Base-by-base conservation (phyloP, 1,140 invertebrate genomes). In the Lordiphosa clarofinis region DNA sequence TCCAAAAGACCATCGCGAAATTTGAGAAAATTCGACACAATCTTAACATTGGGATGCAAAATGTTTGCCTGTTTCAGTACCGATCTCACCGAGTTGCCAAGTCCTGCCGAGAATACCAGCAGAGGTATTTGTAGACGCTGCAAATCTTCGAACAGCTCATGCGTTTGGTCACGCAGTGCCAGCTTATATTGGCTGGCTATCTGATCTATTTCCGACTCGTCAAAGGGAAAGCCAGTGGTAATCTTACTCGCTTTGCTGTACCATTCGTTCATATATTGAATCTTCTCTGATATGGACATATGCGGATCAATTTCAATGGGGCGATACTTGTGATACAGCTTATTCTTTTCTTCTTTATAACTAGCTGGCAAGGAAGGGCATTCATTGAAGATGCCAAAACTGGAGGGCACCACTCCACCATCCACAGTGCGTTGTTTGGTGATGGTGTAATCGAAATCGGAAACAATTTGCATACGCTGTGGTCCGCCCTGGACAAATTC, bases 21-120 rank as follows among this genome's bases (percentile, higher is more conserved):
- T 8, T 94, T 91, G 52, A 98, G 92, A 89, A 97, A 98, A 89
- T 99, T 99, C 4, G 97, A 97, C 10, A 99, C 92, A 13, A 97
- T 93, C 90, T 96, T 96, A 31, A 97, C 94, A 90, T 98, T 96
- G 1, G 93, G 89, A n/a, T 92, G 91, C 15, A 94, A 88, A 2
- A 95, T 90, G 61, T 93, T 90, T 52, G 95, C 92, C 53, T 94
- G 92, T 21, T 91, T 90, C 7, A 99, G 90, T 6, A 96, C 91
- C 1, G 78, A 82, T 13, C 94, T 90, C 0, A 98, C 94, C 4
- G 95, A 91, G 82, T 98, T 94, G 0, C 97, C 98, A 21, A 99
- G 91, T 0, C 98, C 98, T 31, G 97, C 98, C 28, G 96, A 98
- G 89, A 99, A 98, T 21, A 99, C 94, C 24, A 99, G 87, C 9